Evolutionary conservation across 2,888 invertebrate species (phyloP).

Genomic region (Protophormia terraenovae): DNA sequence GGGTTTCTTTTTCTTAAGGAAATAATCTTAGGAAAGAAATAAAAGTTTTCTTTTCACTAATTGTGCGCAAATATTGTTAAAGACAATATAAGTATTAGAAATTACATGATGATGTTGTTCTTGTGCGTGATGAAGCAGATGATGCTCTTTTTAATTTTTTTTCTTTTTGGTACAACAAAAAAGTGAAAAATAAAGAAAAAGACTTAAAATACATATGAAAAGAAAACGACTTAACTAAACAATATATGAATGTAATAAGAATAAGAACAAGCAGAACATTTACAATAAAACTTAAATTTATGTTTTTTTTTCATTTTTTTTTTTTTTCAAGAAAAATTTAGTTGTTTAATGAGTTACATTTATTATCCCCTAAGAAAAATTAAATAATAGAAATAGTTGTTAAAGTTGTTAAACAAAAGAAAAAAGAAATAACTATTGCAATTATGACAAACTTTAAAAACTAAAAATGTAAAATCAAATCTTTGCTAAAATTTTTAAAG

Average conservation of each 20-base stretch:
- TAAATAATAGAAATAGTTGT: not conserved
- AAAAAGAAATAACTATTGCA: not conserved
- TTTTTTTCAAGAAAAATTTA: conserved; percentile 51
- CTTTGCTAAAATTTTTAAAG: no score
- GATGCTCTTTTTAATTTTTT: conserved; percentile 41
- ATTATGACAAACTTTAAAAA: no score
- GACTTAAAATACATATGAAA: conserved; percentile 3
- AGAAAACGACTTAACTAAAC: not conserved
- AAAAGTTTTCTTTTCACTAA: conserved; percentile 65
- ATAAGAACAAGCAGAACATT: conserved; percentile 36
- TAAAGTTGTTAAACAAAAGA: not conserved
- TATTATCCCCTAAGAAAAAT: conserved; percentile 33
- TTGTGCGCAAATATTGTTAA: conserved; percentile 67
- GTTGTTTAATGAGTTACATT: conserved; percentile 58
- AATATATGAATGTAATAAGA: not conserved
- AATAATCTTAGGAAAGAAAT: conserved; percentile 55
- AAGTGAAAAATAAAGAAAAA: not conserved
- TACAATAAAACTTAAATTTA: conserved; percentile 55
- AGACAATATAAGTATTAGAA: conserved; percentile 65
- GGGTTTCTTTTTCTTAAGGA: not conserved
- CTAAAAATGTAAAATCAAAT: no score
- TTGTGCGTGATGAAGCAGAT: conserved; percentile 65
- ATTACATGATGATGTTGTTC: conserved; percentile 59
- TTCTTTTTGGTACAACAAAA: not conserved
- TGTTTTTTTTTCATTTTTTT: no score